Evolutionary conservation across 2,888 invertebrate species (phyloP), one percentile per base, ranked within the genome.

Genomic region (Zaprionus obscuricornis): DNA sequence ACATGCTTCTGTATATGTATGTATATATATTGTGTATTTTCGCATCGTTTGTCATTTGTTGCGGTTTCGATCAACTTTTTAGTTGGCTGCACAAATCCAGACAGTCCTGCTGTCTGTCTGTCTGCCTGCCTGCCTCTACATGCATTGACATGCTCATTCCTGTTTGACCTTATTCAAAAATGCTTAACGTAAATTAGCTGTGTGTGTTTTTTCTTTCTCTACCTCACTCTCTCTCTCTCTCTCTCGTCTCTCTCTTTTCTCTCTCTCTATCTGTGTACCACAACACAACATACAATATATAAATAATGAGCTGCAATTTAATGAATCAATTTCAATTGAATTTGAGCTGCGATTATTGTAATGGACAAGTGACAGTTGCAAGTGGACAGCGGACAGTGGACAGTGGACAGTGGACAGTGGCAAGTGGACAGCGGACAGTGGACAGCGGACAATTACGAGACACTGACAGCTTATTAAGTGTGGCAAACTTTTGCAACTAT

Each of bases 161-260:
- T 27, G 60, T 26, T 54, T 74, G 76, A 83, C 66, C 81, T 76
- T 83, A 81, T 83, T 83, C 60, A 68, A 83, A 82, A 79, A 79
- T 79, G 79, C 79, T 83, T 72, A 79, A 81, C 76, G 77, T 65
- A 81, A 81, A 81, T 81, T 81, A 82, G 81, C 83, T 79, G 81
- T 66, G n/a, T n/a, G n/a, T n/a, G n/a, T n/a, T n/a, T n/a, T n/a
- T n/a, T n/a, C n/a, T n/a, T n/a, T n/a, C n/a, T n/a, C n/a, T n/a
- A n/a, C n/a, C n/a, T n/a, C n/a, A n/a, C n/a, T n/a, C n/a, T n/a
- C n/a, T n/a, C n/a, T n/a, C n/a, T n/a, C n/a, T n/a, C n/a, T n/a
- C n/a, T n/a, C n/a, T n/a, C n/a, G n/a, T n/a, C n/a, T n/a, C n/a
- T n/a, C n/a, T n/a, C n/a, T n/a, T n/a, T n/a, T n/a, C n/a, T n/a